These are phyloP conservation scores for Drosophila navojoa DNA, from an alignment of 1,140 invertebrate species.

Conservation along the genomic window DNA sequence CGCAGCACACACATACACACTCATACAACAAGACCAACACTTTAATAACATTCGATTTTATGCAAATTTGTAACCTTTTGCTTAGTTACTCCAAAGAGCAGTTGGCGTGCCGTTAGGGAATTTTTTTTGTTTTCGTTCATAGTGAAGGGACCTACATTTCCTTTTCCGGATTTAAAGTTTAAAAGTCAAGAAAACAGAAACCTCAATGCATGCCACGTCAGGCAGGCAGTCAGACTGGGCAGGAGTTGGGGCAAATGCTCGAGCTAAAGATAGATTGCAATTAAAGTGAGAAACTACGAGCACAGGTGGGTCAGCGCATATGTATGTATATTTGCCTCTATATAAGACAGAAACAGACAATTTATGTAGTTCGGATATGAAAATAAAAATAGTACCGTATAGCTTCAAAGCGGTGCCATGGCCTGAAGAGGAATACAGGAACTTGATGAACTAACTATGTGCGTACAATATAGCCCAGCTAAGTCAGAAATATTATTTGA, in stretches of 20 bases:
- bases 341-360: not conserved
- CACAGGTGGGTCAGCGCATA: slow-evolving; percentile 8
- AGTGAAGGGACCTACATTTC: slow-evolving; percentile 44
- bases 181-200: slow-evolving; percentile 63
- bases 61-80: slow-evolving; percentile 76
- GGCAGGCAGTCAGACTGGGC: not conserved
- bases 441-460: not conserved
- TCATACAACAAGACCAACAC: slow-evolving; percentile 25
- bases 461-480: not conserved
- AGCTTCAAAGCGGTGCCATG: not conserved
- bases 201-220: slow-evolving; percentile 62
- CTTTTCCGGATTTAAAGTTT: slow-evolving; percentile 70
- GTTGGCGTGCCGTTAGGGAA: slow-evolving; percentile 65
- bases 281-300: slow-evolving; percentile 28
- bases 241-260: slow-evolving; percentile 22
- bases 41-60: slow-evolving; percentile 74
- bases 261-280: slow-evolving; percentile 70
- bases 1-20: slow-evolving; percentile 4
- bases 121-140: slow-evolving; percentile 24
- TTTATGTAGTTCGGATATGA: slow-evolving; percentile 3
- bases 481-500: too few species aligned
- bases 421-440: not conserved
- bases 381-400: not conserved
- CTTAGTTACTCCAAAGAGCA: slow-evolving; percentile 33
- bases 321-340: not conserved